Base-by-base conservation (phyloP, 2,113 vertebrate species). In the Lipotes vexillifer region DNA sequence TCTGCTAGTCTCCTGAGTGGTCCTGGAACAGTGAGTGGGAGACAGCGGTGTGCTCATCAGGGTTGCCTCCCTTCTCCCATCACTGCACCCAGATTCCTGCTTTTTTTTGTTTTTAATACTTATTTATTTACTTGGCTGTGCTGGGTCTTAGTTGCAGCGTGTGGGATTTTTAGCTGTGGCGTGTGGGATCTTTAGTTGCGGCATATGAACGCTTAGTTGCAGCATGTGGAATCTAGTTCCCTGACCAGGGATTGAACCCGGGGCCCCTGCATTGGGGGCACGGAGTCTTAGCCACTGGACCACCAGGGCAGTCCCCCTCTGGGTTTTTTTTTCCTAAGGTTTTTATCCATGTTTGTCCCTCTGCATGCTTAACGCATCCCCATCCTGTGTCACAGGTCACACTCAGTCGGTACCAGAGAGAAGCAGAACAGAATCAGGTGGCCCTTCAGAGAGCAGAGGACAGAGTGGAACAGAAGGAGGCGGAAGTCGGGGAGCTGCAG, bases 401-500 rank as follows among this genome's bases (percentile, higher is more conserved):
- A 57, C 97, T 99, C 27, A 97, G 81, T n/a, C 98, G 97, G 68
- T 99, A 99, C 96, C 99, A 97, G 96, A 98, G 98, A 96, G 98
- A 98, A 93, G 98, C 98, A 4, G 98, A 98, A 14, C 97, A 98
- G 61, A 98, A 98, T 29, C 98, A 97, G 11, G 97, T 98, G 49
- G 98, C 98, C 69, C 96, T 99, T 74, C 98, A 80, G 97, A 98
- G 86, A 88, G 98, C 98, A 0, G 98, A 99, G 95, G 96, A 98
- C 90, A 98, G 31, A 0, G 95, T 92, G 3, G 94, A 97, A 57
- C 98, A 97, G 96, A 99, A 99, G 86, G 99, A 99, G 82, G 23
- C 93, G 65, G 98, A 99, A 55, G 97, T 99, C 0, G 98, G 99
- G 0, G 99, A 99, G 93, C 98, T 99, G 38, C 99, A 99, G 96